Evolutionary conservation across 2,797 vertebrate genomes (phyloP).

Genomic region (Lacerta agilis): DNA sequence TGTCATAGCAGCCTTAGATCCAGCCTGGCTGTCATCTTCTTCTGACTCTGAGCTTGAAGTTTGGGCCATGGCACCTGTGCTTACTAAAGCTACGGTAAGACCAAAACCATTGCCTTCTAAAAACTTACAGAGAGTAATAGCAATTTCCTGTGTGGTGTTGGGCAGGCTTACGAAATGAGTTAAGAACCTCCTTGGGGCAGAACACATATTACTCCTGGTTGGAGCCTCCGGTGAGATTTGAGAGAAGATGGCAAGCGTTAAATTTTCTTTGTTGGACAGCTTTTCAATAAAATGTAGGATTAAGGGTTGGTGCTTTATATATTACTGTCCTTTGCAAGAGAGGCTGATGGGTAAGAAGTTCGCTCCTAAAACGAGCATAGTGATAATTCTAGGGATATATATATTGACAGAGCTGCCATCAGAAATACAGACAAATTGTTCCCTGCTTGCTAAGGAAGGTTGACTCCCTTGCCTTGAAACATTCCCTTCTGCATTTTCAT

Average conservation of each 20-base stretch:
- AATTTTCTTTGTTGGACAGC: neutral
- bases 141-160: neutral
- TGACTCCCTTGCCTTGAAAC: neutral
- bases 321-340: neutral
- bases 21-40: too few species aligned
- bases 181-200: constrained; percentile 4
- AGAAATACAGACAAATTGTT: constrained; percentile 7
- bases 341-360: constrained; percentile 8
- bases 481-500: neutral
- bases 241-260: constrained; percentile 27
- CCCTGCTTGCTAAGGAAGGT: neutral
- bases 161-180: neutral
- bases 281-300: constrained; percentile 8
- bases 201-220: neutral
- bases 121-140: constrained; percentile 11
- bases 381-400: neutral
- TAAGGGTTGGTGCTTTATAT: neutral
- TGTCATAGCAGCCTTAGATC: too few species aligned
- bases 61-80: neutral
- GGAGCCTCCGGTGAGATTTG: constrained; percentile 14
- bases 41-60: too few species aligned
- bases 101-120: neutral
- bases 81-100: rapidly evolving
- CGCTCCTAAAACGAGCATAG: constrained; percentile 1
- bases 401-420: constrained; percentile 20